Evolutionary conservation across 2,888 invertebrate species (phyloP).

Genomic region (Chaetoderma sp.): DNA sequence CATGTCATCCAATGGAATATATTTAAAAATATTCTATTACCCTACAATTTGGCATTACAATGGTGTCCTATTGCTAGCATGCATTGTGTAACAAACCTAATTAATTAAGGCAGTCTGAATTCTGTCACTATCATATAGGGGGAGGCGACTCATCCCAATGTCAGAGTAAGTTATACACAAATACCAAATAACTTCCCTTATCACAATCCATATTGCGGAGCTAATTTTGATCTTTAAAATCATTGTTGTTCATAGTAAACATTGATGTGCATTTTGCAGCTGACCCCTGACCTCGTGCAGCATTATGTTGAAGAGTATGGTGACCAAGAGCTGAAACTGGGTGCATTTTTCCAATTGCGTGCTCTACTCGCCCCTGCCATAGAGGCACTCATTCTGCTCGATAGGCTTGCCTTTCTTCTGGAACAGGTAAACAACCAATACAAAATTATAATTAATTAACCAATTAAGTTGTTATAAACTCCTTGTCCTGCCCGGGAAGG

Average conservation of each 20-base stretch:
- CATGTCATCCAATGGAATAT: too few species aligned
- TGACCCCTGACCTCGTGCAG: slow-evolving; percentile 39
- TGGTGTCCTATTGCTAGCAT: background rate
- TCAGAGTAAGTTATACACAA: background rate
- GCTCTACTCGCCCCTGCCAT: slow-evolving; percentile 83
- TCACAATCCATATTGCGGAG: background rate
- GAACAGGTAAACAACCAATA: slow-evolving; percentile 72
- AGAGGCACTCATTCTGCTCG: slow-evolving; percentile 85
- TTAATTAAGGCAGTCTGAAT: background rate
- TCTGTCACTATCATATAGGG: background rate
- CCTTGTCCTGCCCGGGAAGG: too few species aligned
- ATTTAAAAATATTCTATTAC: too few species aligned
- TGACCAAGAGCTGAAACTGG: slow-evolving; percentile 40
- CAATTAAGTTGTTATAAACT: too few species aligned
- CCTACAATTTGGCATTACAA: too few species aligned
- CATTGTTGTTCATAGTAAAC: background rate
- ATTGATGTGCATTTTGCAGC: slow-evolving; percentile 60
- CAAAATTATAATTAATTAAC: background rate
- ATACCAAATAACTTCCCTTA: background rate
- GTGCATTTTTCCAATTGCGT: slow-evolving; percentile 80
- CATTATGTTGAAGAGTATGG: slow-evolving; percentile 35
- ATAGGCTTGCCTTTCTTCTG: slow-evolving; percentile 82
- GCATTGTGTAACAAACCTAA: background rate
- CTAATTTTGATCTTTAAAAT: background rate
- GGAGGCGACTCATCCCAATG: background rate